These are phyloP conservation scores for Chymomyza costata DNA, from an alignment of 1,140 invertebrate species.

Conservation along the genomic window DNA sequence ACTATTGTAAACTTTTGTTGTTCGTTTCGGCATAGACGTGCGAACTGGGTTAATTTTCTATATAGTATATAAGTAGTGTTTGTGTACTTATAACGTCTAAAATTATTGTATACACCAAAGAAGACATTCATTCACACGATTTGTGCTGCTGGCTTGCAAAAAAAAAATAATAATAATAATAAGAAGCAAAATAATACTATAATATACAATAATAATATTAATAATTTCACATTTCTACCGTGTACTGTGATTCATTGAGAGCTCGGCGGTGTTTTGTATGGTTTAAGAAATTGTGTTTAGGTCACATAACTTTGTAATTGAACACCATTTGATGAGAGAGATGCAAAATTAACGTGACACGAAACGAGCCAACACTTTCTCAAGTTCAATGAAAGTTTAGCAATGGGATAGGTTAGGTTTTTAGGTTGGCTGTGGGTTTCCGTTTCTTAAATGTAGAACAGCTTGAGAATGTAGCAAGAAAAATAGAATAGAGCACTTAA, in stretches of 20 bases:
- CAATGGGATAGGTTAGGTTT: too few relatives aligned
- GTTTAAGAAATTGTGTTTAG: too few relatives aligned
- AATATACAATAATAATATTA: slow-evolving; percentile 17
- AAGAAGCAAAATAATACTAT: slow-evolving; percentile 17
- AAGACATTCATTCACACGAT: slow-evolving; percentile 52
- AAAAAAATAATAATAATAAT: slow-evolving; percentile 19
- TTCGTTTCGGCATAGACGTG: slow-evolving; percentile 65
- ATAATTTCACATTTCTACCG: slow-evolving; percentile 46
- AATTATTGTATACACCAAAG: slow-evolving; percentile 39
- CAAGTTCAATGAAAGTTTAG: too few relatives aligned
- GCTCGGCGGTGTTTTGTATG: slow-evolving; percentile 16
- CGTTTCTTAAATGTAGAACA: too few relatives aligned
- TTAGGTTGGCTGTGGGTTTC: too few relatives aligned
- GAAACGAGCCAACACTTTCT: too few relatives aligned
- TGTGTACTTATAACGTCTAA: slow-evolving; percentile 25
- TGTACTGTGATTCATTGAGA: slow-evolving; percentile 31
- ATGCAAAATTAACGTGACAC: too few relatives aligned
- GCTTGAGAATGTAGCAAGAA: too few relatives aligned
- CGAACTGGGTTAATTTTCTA: slow-evolving; percentile 71
- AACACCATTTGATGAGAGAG: too few relatives aligned
- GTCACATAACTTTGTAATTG: too few relatives aligned
- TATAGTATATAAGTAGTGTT: slow-evolving; percentile 39
- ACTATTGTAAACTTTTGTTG: slow-evolving; percentile 34
- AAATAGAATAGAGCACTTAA: too few relatives aligned
- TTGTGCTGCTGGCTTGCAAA: slow-evolving; percentile 34